These are phyloP conservation scores for Cylas formicarius DNA, from an alignment of 1,140 invertebrate species.

Conservation along the genomic window DNA sequence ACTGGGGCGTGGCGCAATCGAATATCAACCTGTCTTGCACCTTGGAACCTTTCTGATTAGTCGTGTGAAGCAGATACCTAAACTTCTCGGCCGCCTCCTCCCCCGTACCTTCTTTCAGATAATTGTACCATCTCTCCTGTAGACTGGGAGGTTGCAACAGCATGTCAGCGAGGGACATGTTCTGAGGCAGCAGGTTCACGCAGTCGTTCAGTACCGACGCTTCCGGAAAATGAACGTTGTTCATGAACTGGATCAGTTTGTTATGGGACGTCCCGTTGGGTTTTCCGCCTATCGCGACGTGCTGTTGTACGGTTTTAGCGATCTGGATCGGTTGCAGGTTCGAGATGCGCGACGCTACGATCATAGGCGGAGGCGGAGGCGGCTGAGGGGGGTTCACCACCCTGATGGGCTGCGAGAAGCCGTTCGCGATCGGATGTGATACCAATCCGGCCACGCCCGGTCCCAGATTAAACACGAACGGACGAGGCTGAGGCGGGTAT, in stretches of 20 bases:
- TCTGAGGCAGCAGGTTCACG: constrained; percentile 37
- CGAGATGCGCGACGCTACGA: constrained; percentile 1
- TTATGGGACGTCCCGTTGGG: constrained; percentile 14
- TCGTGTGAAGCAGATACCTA: constrained; percentile 37
- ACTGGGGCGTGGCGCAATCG: constrained; percentile 24
- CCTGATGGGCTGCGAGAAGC: constrained; percentile 12
- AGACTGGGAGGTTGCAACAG: constrained; percentile 31
- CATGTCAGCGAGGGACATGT: constrained; percentile 40
- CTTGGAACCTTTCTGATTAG: constrained; percentile 26
- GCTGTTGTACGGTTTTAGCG: constrained; percentile 1
- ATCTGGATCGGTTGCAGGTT: constrained; percentile 6
- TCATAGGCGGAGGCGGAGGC: constrained; percentile 2
- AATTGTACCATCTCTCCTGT: constrained; percentile 41
- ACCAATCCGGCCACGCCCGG: neutral
- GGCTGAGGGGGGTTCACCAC: constrained; percentile 9
- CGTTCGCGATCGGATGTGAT: neutral
- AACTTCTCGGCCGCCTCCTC: constrained; percentile 40
- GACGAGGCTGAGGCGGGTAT: constrained; percentile 12
- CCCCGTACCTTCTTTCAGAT: constrained; percentile 41
- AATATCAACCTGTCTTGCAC: constrained; percentile 21
- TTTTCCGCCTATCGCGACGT: neutral
- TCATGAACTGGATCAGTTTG: constrained; percentile 47
- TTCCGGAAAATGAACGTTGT: constrained; percentile 49
- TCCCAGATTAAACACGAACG: constrained; percentile 15
- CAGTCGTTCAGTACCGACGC: constrained; percentile 37